Conservation (phyloP, 1,140 invertebrate genomes). For the Kradibia gibbosae region DNA sequence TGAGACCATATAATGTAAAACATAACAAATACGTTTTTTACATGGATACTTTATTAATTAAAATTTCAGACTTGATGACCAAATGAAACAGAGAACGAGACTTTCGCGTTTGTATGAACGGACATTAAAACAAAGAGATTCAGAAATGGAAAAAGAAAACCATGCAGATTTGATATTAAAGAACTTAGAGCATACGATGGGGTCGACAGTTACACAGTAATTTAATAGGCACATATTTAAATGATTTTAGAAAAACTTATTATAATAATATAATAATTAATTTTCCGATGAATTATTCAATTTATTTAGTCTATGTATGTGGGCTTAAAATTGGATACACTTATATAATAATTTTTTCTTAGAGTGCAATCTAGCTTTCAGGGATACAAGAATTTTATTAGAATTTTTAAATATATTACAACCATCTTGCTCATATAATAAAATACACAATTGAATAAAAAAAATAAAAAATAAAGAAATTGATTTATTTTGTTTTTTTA, state of each 20-base stretch:
- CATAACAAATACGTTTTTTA: constrained; percentile 31
- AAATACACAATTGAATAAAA: too few relatives aligned
- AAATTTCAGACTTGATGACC: constrained; percentile 75
- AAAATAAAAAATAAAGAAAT: too few relatives aligned
- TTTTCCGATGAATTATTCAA: neutral
- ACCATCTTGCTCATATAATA: too few relatives aligned
- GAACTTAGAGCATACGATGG: constrained; percentile 74
- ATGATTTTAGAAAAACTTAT: neutral
- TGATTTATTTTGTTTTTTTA: too few relatives aligned
- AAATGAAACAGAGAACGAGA: constrained; percentile 72
- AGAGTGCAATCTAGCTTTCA: too few relatives aligned
- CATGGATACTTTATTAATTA: constrained; percentile 53
- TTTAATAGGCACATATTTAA: neutral
- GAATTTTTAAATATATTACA: too few relatives aligned
- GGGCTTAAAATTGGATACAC: too few relatives aligned
- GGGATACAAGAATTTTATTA: too few relatives aligned
- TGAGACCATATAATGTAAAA: neutral
- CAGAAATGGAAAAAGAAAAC: constrained; percentile 72
- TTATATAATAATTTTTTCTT: too few relatives aligned
- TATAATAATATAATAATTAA: neutral
- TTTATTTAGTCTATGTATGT: neutral
- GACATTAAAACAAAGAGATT: constrained; percentile 71
- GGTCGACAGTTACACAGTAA: constrained; percentile 63
- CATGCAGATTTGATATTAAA: constrained; percentile 74
- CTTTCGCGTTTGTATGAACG: constrained; percentile 71